Evolutionary conservation across 2,113 vertebrate genomes (phyloP), one percentile per base, ranked within the genome.

Genomic region (Motacilla tschutschensis): DNA sequence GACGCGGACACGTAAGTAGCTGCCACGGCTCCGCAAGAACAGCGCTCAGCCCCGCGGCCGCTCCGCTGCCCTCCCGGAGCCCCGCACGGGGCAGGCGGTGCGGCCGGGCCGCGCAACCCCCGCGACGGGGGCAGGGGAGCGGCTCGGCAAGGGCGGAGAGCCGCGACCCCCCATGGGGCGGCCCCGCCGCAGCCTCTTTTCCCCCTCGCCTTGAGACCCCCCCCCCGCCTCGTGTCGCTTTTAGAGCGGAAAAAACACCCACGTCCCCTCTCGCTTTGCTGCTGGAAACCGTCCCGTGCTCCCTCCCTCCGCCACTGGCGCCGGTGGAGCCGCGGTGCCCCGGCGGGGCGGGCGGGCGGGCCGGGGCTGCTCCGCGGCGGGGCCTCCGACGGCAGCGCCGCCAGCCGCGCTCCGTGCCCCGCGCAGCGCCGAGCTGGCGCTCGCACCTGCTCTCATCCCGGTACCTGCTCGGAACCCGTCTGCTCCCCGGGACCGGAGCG

Each of bases 1-100:
- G 79, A 65, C 77, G 35, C 82, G 92, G 93, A 96, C 94, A 83
- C 94, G 95, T 88, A 93, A 96, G 94, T 95, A 96, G 70, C 51
- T 29, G 41, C 54, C 73, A 19, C 54, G 33, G 70, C 92, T 38
- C 59, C 40, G 28, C 55, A 53, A 46, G 73, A 50, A 38, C 46
- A 47, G n/a, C 46, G 53, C 53, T 35, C 26, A 19, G 73, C 29
- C 44, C 14, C 21, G 26, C 50, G 13, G 59, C 40, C 10, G 4
- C 33, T 48, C 57, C 38, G 18, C 62, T 41, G 55, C 44, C 38
- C 12, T 25, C 28, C 43, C 7, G 35, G 38, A 74, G 63, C 24
- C 11, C 20, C 65, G 20, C 65, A 51, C 35, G 16, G 62, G 31
- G 41, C 41, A 12, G n/a, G 20, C 33, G 18, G 18, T 31, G 50